These are phyloP conservation scores for Atrichornis clamosus DNA, from an alignment of 2,113 vertebrate species.

Conservation along the genomic window DNA sequence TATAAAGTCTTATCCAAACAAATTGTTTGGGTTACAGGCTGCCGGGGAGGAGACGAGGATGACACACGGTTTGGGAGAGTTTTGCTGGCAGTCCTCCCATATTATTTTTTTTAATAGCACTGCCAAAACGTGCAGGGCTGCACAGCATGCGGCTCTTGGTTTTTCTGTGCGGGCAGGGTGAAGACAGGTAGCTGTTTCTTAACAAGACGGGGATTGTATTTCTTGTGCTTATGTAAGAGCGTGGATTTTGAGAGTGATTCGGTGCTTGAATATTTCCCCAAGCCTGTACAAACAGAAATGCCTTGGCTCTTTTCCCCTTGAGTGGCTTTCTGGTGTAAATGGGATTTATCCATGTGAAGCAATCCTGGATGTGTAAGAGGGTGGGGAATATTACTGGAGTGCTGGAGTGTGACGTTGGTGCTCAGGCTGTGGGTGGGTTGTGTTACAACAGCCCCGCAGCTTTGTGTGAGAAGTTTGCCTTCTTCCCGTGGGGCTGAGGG, in stretches of 20 bases:
- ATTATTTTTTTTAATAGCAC: not conserved
- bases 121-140: slow-evolving; percentile 39
- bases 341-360: slow-evolving; percentile 24
- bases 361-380: slow-evolving; percentile 55
- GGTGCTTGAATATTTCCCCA: not conserved
- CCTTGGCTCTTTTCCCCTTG: slow-evolving; percentile 27
- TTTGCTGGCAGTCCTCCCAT: slow-evolving; percentile 8
- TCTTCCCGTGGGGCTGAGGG: rapidly evolving
- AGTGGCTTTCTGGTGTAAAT: not conserved
- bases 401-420: not conserved
- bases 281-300: slow-evolving; percentile 53
- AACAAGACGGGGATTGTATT: slow-evolving; percentile 41
- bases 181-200: slow-evolving; percentile 45
- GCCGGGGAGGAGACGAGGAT: not conserved
- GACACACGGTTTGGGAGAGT: slow-evolving; percentile 31
- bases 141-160: not conserved
- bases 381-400: slow-evolving; percentile 33
- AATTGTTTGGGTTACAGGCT: slow-evolving; percentile 31
- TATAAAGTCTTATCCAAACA: slow-evolving; percentile 35
- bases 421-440: not conserved
- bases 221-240: slow-evolving; percentile 40
- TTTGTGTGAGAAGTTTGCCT: not conserved
- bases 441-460: not conserved
- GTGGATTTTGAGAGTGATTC: not conserved
- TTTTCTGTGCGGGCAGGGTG: not conserved